These are phyloP conservation scores for Hippocampus zosterae DNA, from an alignment of 2,113 vertebrate genomes.

Conservation along the genomic window DNA sequence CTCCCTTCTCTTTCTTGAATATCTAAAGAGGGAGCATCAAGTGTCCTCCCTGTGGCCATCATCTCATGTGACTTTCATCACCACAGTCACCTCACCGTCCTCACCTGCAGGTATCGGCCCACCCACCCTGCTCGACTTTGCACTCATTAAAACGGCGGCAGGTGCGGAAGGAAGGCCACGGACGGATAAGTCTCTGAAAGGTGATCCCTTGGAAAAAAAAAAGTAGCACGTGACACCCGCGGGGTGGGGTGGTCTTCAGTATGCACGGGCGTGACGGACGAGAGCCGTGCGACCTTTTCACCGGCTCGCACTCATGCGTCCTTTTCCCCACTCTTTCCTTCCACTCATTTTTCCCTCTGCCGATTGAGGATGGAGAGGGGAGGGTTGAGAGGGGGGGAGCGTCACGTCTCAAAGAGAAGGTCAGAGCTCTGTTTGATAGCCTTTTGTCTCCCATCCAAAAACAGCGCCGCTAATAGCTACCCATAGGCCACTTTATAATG, in stretches of 20 bases:
- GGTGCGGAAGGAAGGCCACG: constrained; percentile 9
- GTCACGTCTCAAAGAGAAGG: constrained; percentile 51
- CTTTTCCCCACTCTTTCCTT: constrained; percentile 17
- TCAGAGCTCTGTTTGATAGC: constrained; percentile 52
- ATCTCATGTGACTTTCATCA: constrained; percentile 39
- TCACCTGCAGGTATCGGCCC: constrained; percentile 6
- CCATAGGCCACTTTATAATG: constrained; percentile 56
- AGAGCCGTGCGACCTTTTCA: constrained; percentile 52
- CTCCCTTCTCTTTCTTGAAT: constrained; percentile 6
- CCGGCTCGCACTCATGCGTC: constrained; percentile 28
- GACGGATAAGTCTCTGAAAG: constrained; percentile 27
- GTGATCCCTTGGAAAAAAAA: constrained; percentile 12
- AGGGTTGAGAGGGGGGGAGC: constrained; percentile 28
- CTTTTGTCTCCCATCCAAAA: constrained; percentile 58
- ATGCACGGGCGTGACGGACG: constrained; percentile 25
- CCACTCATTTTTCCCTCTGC: constrained; percentile 24
- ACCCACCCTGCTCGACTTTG: constrained; percentile 15
- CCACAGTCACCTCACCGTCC: constrained; percentile 22
- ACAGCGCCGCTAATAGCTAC: constrained; percentile 56
- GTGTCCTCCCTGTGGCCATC: constrained; percentile 31
- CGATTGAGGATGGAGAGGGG: constrained; percentile 35
- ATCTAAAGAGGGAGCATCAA: constrained; percentile 31
- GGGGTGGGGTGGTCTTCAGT: constrained; percentile 24
- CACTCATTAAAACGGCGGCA: constrained; percentile 46
- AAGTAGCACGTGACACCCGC: background rate